Evolutionary conservation across 2,888 invertebrate species (phyloP), one percentile per base, ranked within the genome.

Genomic region (Agrenia bidenticulata): DNA sequence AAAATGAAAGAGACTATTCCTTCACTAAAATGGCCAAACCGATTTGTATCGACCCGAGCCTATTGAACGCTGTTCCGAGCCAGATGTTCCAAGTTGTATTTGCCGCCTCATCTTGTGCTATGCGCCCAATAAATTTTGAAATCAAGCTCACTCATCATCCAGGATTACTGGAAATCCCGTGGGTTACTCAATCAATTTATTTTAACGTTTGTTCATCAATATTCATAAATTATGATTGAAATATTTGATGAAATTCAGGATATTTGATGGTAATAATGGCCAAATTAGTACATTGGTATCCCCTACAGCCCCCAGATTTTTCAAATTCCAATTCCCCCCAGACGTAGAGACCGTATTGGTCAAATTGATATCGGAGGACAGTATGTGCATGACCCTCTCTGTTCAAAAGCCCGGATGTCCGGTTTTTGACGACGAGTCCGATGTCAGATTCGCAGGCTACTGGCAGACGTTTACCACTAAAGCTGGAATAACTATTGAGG

Each of bases 371-470:
- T 89, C 89, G 0, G 81, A 84, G 2, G 86, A 85, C 75, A 84
- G 85, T 45, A 83, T 85, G 0, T 92, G 92, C 77, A 87, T 89
- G 79, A 85, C 88, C 0, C 84, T 91, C 0, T 90, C 91, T 0
- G 85, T 92, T 74, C 92, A 92, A 79, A 86, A 37, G 4, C 32
- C 32, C 5, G 11, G 92, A 91, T 32, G 32, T 11, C 32, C 32
- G 5, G 32, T 32, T 4, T 7, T 4, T 4, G 32, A 32, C 11
- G 32, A 7, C 32, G 32, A 32, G 32, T 7, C 5, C 32, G 11
- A 11, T 11, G 32, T 32, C 32, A 4, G 32, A 4, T 32, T 32
- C 11, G 5, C 4, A 32, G 11, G 32, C 32, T 7, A 32, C 4
- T 32, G 32, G 32, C 32, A 7, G 11, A 32, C 32, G 4, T 32